Percentiles rank a stretch among this genome's conserved stretches.
Evolutionary conservation across 2,113 vertebrate genomes (phyloP).

Genomic region (Rostratula benghalensis): DNA sequence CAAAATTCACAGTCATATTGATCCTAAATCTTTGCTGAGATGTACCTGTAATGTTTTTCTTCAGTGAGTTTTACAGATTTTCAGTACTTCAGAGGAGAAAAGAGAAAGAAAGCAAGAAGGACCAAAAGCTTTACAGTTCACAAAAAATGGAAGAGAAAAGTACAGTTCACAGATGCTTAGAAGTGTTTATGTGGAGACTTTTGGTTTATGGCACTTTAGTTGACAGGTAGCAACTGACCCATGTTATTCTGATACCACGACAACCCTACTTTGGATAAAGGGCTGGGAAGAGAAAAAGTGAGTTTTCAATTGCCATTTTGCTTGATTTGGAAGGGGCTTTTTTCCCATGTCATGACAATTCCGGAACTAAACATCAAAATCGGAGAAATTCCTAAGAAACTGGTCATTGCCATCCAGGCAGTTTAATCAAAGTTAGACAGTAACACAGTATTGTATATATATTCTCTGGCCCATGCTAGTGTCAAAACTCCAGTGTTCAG

Average conservation of each 20-base stretch:
- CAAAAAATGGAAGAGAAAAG: neutral
- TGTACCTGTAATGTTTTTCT: neutral
- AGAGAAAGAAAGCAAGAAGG: neutral
- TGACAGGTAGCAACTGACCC: neutral
- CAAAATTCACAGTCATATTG: neutral
- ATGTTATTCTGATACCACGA: neutral
- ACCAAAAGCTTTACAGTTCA: neutral
- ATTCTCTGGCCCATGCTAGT: neutral
- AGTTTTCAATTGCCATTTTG: neutral
- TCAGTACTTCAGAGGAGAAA: neutral
- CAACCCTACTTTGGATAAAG: neutral
- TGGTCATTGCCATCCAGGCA: neutral
- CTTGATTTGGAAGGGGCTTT: accelerated
- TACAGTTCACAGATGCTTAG: neutral
- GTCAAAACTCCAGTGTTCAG: neutral
- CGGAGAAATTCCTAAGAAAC: neutral
- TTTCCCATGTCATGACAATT: neutral
- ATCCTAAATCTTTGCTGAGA: neutral
- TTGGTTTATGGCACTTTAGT: neutral
- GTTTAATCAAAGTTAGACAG: neutral
- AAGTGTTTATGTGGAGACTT: neutral
- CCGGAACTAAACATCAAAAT: neutral
- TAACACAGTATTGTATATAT: neutral
- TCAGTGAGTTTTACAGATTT: neutral
- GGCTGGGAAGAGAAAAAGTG: neutral